These are phyloP conservation scores for Phrynocephalus guinanensis DNA, from an alignment of 2,797 vertebrate species.

Conservation along the genomic window DNA sequence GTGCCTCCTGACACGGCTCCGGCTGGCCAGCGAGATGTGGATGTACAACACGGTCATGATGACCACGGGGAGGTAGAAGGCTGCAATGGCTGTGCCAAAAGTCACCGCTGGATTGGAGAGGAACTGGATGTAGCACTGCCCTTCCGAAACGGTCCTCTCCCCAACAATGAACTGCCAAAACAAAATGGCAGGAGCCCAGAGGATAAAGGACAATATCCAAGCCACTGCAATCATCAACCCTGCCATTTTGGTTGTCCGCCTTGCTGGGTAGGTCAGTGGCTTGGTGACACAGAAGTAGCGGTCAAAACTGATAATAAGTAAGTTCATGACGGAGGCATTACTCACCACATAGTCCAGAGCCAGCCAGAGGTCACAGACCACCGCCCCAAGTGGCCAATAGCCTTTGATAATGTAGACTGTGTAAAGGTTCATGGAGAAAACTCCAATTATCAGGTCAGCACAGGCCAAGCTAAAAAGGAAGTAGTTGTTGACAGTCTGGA, in stretches of 20 bases:
- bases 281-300: constrained; percentile 99
- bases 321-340: constrained; percentile 98
- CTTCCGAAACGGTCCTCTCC: constrained; percentile 84
- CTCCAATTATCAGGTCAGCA: constrained; percentile 95
- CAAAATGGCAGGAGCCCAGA: constrained; percentile 97
- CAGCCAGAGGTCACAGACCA: constrained; percentile 96
- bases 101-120: constrained; percentile 95
- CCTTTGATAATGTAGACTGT: constrained; percentile 96
- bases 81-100: constrained; percentile 96
- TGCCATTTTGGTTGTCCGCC: constrained; percentile 98
- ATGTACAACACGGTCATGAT: constrained; percentile 98
- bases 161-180: constrained; percentile 98
- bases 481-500: constrained; percentile 99
- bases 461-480: constrained; percentile 98
- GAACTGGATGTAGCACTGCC: constrained; percentile 95
- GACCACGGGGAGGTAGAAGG: constrained; percentile 96
- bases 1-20: constrained; percentile 91
- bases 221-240: constrained; percentile 95
- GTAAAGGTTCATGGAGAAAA: constrained; percentile 98
- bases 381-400: constrained; percentile 95
- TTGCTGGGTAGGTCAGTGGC: constrained; percentile 91
- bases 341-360: constrained; percentile 97
- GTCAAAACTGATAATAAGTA: constrained; percentile 98
- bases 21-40: constrained; percentile 96
- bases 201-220: constrained; percentile 96